Conservation (phyloP, 2,888 invertebrate species). For the Stramonita haemastoma region DNA sequence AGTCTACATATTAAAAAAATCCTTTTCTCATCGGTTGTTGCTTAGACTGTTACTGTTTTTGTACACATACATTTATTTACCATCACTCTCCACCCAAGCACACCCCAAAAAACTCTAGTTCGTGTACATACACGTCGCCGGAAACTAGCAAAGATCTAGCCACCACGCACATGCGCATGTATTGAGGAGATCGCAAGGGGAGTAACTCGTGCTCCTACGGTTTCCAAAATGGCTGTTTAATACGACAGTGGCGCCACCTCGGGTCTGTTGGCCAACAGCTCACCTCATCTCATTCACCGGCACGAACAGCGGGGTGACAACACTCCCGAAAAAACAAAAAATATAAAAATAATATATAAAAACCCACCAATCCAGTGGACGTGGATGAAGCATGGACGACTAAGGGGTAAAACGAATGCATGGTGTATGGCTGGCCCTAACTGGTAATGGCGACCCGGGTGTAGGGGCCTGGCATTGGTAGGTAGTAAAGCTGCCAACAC, state of each 20-base stretch:
- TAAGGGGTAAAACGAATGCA: too few relatives aligned
- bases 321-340: not conserved
- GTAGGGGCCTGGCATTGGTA: too few relatives aligned
- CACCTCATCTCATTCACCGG: not conserved
- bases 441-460: too few relatives aligned
- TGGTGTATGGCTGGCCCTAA: too few relatives aligned
- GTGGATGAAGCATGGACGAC: too few relatives aligned
- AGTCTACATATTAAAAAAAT: not conserved
- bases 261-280: not conserved
- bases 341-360: not conserved
- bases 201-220: not conserved
- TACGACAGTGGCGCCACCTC: slow-evolving; percentile 6
- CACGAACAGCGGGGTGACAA: not conserved
- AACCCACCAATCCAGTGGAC: too few relatives aligned
- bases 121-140: not conserved
- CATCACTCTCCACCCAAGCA: not conserved
- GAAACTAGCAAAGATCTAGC: not conserved
- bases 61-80: too few relatives aligned
- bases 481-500: slow-evolving; percentile 13
- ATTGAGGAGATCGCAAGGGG: not conserved
- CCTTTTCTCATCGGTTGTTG: not conserved
- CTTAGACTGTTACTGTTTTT: not conserved
- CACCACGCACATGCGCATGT: not conserved
- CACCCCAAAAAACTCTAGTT: not conserved
- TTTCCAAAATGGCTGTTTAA: not conserved